Percentiles rank a stretch among this genome's conserved stretches.
Conservation (phyloP, 92 coral and sea anemone genomes). For the Galaxea fascicularis region DNA sequence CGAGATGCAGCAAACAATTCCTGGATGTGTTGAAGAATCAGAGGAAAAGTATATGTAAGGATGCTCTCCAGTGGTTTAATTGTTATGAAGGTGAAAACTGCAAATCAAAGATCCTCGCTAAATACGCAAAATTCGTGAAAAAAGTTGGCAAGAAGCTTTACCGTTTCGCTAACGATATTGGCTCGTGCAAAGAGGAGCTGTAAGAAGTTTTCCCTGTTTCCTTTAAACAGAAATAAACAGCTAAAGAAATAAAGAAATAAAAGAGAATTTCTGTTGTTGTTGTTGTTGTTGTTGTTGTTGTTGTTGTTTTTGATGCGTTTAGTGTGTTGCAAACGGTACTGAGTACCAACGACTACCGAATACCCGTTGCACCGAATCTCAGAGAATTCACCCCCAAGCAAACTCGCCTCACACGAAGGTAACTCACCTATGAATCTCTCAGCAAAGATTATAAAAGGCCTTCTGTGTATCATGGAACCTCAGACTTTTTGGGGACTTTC, state of each 20-base stretch:
- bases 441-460: no score
- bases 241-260: neutral
- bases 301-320: no score
- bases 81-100: constrained; percentile 1
- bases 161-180: neutral
- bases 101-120: neutral
- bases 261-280: no score
- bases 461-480: no score
- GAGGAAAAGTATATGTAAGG: constrained; percentile 2
- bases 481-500: no score
- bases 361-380: no score
- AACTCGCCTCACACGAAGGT: no score
- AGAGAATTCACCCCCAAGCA: no score
- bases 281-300: no score
- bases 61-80: constrained; percentile 12
- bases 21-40: neutral
- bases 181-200: neutral
- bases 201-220: neutral
- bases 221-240: neutral
- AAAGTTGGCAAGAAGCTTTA: neutral
- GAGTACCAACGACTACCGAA: no score
- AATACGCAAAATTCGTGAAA: constrained; percentile 19
- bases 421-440: no score
- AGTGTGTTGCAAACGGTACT: no score
- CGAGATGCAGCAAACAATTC: neutral